Percentiles rank a stretch among this genome's conserved stretches.
Evolutionary conservation across 2,888 invertebrate species (phyloP).

Genomic region (Polydrusus pterygomalis): DNA sequence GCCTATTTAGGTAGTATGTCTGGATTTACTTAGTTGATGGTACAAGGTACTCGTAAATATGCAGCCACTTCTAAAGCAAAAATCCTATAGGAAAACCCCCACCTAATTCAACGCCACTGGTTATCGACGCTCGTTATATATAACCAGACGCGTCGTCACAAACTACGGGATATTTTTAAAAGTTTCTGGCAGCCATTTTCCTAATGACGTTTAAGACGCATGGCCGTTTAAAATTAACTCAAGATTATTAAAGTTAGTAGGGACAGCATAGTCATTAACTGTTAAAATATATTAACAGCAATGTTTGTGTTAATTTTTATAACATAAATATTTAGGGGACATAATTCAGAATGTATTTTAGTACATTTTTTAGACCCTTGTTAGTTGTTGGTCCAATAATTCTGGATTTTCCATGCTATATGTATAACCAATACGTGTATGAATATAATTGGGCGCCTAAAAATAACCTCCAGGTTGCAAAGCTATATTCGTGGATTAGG

Average conservation of each 20-base stretch:
- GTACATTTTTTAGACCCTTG: not conserved
- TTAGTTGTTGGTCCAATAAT: not conserved
- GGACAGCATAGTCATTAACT: not conserved
- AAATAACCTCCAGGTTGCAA: constrained; percentile 45
- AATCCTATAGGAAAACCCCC: no score
- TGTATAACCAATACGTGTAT: not conserved
- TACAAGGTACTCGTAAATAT: no score
- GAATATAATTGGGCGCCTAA: constrained; percentile 29
- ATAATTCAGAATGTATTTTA: not conserved
- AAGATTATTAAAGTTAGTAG: not conserved
- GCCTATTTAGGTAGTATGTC: no score
- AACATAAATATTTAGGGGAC: not conserved
- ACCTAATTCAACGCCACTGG: constrained; percentile 22
- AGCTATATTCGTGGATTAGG: constrained; percentile 29
- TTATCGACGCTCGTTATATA: constrained; percentile 27
- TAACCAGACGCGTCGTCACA: constrained; percentile 37
- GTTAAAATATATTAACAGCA: not conserved
- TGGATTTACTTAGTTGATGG: no score
- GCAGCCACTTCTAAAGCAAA: no score
- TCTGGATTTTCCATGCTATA: not conserved
- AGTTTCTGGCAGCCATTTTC: constrained; percentile 45
- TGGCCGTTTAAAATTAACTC: constrained; percentile 31
- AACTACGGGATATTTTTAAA: constrained; percentile 45
- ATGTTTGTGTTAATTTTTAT: not conserved
- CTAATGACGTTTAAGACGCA: constrained; percentile 27